Evolutionary conservation across 2,888 invertebrate genomes (phyloP).

Genomic region (Augochlorella aurata): DNA sequence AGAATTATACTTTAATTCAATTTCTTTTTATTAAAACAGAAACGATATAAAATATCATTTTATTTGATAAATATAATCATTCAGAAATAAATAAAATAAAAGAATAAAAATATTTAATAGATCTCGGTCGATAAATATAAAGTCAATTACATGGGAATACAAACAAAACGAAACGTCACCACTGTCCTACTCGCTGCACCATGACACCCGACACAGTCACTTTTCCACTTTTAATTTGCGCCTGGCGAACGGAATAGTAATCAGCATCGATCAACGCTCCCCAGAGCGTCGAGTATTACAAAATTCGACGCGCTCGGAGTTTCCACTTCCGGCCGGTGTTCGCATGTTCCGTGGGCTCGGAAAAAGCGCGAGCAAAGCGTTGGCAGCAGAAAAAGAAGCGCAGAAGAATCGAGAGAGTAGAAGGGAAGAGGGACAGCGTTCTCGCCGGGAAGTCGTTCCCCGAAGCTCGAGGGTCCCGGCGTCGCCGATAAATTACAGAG

Average conservation of each 20-base stretch:
- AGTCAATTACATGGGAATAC: too few species aligned
- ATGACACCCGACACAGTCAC: too few species aligned
- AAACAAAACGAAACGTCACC: too few species aligned
- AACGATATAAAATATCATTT: too few species aligned
- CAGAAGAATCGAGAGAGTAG: background rate
- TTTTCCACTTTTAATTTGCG: background rate
- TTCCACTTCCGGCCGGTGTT: background rate
- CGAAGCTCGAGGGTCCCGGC: background rate
- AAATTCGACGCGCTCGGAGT: background rate
- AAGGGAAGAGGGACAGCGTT: background rate
- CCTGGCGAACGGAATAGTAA: background rate
- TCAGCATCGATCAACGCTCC: background rate
- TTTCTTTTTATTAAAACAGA: too few species aligned
- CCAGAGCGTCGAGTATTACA: background rate
- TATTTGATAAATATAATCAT: too few species aligned
- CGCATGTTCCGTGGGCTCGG: background rate
- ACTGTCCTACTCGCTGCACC: too few species aligned
- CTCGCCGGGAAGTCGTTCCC: background rate
- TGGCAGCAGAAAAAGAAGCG: background rate
- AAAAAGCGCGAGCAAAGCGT: background rate
- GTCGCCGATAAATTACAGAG: slow-evolving; percentile 53
- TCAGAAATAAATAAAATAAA: too few species aligned
- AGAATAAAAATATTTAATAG: too few species aligned
- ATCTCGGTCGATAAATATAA: too few species aligned
- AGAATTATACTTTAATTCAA: too few species aligned